Evolutionary conservation across 1,140 invertebrate species (phyloP), one percentile per base, ranked within the genome.

Genomic region (Diachasma alloeum): DNA sequence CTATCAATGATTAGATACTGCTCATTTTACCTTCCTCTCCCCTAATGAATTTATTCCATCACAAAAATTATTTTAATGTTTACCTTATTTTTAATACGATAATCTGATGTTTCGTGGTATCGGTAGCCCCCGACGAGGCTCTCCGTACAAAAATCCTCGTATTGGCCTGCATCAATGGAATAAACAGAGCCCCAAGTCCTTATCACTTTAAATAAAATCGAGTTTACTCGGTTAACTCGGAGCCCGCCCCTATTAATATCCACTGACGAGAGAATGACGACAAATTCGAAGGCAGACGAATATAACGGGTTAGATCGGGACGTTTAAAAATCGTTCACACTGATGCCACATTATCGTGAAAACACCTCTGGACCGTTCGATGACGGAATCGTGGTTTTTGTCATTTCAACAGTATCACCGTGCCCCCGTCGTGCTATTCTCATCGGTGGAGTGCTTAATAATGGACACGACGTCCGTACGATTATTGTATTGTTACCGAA

Each of bases 51-150:
- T 56, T 4, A 19, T 8, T 8, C 9, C 19, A 1, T 22, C n/a
- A 56, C 19, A 22, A 56, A 19, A 56, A 56, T 19, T 6, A 2
- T 31, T 31, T 19, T 15, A 56, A 56, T 56, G 48, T 56, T 63
- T 63, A 63, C 59, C 59, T 63, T 26, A 24, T 63, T 63, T 31
- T 63, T 1, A 63, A 63, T 26, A 31, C 19, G 26, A 83, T 78
- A 74, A 46, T 75, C 24, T 48, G 36, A 74, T 56, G 42, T 71
- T 36, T 11, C 71, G 74, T 72, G 24, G 42, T 22, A 67, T 76
- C 66, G 74, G 69, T 74, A 78, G 79, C 79, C 79, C 76, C 39
- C 19, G 76, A 71, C 59, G 73, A 80, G 76, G 76, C 79, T 78
- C 75, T 74, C 71, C 74, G 39, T 8, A 76, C 42, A 36, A 78